Evolutionary conservation across 2,113 vertebrate genomes (phyloP).

Genomic region (Caranx ignobilis): DNA sequence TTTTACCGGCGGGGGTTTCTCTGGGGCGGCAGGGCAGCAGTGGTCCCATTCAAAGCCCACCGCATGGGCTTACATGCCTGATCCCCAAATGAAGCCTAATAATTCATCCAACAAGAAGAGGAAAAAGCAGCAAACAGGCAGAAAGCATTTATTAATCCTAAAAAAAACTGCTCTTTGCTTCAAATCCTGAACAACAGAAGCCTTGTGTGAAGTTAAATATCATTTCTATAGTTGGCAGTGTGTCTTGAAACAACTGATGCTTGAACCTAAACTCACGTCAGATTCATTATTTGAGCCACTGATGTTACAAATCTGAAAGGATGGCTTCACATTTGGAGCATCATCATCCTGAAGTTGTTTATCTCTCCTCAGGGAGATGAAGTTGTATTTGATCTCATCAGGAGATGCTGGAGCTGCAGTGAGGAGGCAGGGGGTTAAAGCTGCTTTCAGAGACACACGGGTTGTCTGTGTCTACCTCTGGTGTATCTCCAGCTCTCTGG

Average conservation of each 20-base stretch:
- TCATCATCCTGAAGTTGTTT: not conserved
- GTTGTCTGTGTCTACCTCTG: constrained; percentile 26
- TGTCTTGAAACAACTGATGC: too few relatives aligned
- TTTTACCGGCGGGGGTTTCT: constrained; percentile 80
- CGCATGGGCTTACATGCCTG: constrained; percentile 57
- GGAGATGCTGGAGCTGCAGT: not conserved
- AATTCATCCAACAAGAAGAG: constrained; percentile 19
- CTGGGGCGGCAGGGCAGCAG: constrained; percentile 68
- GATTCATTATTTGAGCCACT: too few relatives aligned
- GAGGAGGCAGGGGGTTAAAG: constrained; percentile 1
- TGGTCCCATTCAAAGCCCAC: constrained; percentile 70
- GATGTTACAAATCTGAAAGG: not conserved
- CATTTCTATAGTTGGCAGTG: too few relatives aligned
- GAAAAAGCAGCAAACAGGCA: not conserved
- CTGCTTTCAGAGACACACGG: not conserved
- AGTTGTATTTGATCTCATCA: not conserved
- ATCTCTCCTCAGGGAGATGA: not conserved
- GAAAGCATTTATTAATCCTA: not conserved
- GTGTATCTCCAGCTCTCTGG: constrained; percentile 15
- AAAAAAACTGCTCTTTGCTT: not conserved
- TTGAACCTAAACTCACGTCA: too few relatives aligned
- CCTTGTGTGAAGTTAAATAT: too few relatives aligned
- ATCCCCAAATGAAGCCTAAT: constrained; percentile 32
- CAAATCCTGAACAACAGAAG: too few relatives aligned
- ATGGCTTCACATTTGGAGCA: not conserved